A percentile compares a stretch with the other conserved stretches of the same genome.
These are phyloP conservation scores for Hydrochoerus hydrochaeris DNA, from an alignment of 2,113 vertebrate genomes.

Conservation along the genomic window DNA sequence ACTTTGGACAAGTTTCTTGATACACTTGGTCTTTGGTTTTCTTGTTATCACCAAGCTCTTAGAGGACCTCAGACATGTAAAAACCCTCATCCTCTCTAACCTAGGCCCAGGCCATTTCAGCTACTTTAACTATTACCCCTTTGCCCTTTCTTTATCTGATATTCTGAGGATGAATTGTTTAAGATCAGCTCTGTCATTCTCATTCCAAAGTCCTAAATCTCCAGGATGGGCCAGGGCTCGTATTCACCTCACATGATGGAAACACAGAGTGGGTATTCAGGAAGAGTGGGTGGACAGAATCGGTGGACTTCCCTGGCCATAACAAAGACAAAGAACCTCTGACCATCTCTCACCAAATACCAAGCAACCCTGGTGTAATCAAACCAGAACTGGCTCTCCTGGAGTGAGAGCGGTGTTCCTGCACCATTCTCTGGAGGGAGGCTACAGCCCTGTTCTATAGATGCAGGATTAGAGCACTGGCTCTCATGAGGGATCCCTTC, in stretches of 20 bases:
- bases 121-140: background rate
- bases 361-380: accelerated
- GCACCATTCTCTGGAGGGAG: background rate
- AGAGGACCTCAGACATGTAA: background rate
- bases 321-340: background rate
- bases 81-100: background rate
- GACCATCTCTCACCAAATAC: background rate
- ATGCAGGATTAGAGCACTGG: background rate
- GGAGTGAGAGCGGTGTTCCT: too few species aligned
- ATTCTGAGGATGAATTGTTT: background rate
- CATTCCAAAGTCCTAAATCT: background rate
- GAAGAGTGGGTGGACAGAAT: background rate
- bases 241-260: background rate
- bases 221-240: accelerated
- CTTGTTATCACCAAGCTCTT: background rate
- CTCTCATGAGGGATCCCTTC: background rate
- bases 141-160: background rate
- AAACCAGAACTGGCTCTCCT: background rate
- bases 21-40: background rate
- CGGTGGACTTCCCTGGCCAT: accelerated
- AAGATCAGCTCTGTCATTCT: background rate
- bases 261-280: background rate
- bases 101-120: background rate
- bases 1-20: background rate
- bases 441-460: background rate